A percentile compares a stretch with the other conserved stretches of the same genome.
phyloP scores from a whole-genome alignment of 1,140 invertebrate species.

The Homarus americanus region DNA sequence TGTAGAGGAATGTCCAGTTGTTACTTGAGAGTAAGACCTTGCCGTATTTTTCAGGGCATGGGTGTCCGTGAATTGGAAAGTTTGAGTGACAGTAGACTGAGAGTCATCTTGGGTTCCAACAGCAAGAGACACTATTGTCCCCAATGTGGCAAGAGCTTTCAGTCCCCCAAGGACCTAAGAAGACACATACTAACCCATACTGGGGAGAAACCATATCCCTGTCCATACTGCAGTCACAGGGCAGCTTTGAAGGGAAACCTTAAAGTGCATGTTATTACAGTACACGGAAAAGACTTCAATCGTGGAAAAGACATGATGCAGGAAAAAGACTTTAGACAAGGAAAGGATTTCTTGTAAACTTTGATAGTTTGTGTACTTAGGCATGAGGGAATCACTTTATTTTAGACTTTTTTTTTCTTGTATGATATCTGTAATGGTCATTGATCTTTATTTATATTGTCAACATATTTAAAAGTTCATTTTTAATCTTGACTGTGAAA shows the following conservation, averaged over 20 bases:
- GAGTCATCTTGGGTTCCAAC: slow-evolving; percentile 66
- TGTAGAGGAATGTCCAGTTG: slow-evolving; percentile 40
- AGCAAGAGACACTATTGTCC: slow-evolving; percentile 65
- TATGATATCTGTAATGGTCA: neutral
- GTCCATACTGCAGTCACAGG: slow-evolving; percentile 71
- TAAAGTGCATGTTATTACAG: slow-evolving; percentile 73
- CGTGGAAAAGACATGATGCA: slow-evolving; percentile 47
- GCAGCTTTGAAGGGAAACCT: slow-evolving; percentile 72
- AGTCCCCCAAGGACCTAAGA: slow-evolving; percentile 73
- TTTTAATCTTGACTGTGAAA: neutral
- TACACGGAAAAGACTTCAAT: slow-evolving; percentile 64
- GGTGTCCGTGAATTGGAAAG: slow-evolving; percentile 70
- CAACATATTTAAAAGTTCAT: neutral
- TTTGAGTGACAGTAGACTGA: slow-evolving; percentile 70
- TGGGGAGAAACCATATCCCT: slow-evolving; percentile 67
- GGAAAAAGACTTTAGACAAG: slow-evolving; percentile 34
- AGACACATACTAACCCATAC: slow-evolving; percentile 73
- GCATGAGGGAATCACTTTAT: neutral
- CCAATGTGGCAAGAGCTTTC: slow-evolving; percentile 73
- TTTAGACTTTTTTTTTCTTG: neutral
- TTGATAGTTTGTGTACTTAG: neutral
- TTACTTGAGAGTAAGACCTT: slow-evolving; percentile 70
- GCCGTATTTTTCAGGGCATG: slow-evolving; percentile 71
- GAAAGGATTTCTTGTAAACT: slow-evolving; percentile 37
- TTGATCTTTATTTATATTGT: neutral